Conservation (phyloP, 2,113 vertebrate species). For the Xenus cinereus region DNA sequence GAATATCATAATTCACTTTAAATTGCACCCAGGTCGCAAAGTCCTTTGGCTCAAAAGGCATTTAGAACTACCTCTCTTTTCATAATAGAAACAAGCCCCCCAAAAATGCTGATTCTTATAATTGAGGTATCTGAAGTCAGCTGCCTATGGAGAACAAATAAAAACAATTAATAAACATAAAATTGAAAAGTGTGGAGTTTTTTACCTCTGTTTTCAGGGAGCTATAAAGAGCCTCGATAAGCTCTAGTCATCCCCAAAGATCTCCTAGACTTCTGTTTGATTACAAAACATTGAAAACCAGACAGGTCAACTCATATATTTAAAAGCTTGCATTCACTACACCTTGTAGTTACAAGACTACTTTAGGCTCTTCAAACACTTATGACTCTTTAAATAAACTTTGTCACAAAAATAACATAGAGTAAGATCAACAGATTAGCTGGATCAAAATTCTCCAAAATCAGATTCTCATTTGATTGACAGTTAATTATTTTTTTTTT, state of each 20-base stretch:
- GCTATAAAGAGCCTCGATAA: background rate
- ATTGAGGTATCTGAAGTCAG: background rate
- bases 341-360: background rate
- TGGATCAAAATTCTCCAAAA: background rate
- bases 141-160: background rate
- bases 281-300: background rate
- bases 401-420: background rate
- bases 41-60: background rate
- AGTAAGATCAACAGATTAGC: background rate
- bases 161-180: background rate
- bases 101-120: background rate
- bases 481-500: background rate
- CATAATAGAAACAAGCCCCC: background rate
- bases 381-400: background rate
- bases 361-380: background rate
- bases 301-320: background rate
- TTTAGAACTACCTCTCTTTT: background rate
- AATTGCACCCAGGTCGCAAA: constrained; percentile 61
- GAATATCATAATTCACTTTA: constrained; percentile 47
- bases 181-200: background rate
- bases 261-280: background rate
- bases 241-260: background rate
- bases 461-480: background rate
- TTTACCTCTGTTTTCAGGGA: background rate
- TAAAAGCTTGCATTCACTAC: background rate